Base-by-base conservation (phyloP, 2,113 vertebrate species). In the Tinamus guttatus region DNA sequence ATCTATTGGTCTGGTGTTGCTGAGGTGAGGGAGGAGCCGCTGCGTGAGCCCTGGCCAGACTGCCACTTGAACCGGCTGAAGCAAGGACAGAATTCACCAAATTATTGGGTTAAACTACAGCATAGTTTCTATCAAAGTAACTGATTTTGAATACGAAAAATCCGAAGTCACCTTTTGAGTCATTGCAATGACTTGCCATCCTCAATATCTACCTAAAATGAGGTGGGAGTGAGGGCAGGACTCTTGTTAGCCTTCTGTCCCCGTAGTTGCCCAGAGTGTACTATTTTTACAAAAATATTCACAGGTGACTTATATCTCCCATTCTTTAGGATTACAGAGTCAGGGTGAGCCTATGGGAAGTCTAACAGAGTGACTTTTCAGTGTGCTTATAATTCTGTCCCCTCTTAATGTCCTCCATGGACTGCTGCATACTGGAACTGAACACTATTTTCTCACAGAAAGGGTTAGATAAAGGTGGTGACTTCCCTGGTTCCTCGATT, bases 31-130 rank as follows among this genome's bases (percentile, higher is more conserved):
- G 43, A 62, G 79, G 90, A 52, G 0, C 51, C 13, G 34, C 43
- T 0, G 0, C 3, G 49, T 1, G 71, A 77, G 68, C 43, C 27
- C 32, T n/a, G 15, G 11, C 21, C 62, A 25, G 24, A 60, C 41
- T 79, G 80, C 10, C 25, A 2, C 28, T 71, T 58, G 64, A 47
- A 22, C 52, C 59, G 0, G 0, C 40, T 20, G 0, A 0, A 22
- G 21, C 11, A 11, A 12, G 21, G 19, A 9, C 32, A 21, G 11
- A 11, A 11, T 9, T 30, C 5, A 3, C 0, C 1, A 2, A 68
- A 6, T 69, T 30, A 4, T 62, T 67, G 21, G 1, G 32, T 34
- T 63, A 7, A 85, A 40, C 17, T 62, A 5, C 4, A 3, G n/a
- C 0, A 0, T 54, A 3, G 70, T 51, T 92, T 60, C 88, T 65